These are phyloP conservation scores for Lepeophtheirus nordmannii DNA, from an alignment of 2,888 invertebrate genomes.

Conservation along the genomic window DNA sequence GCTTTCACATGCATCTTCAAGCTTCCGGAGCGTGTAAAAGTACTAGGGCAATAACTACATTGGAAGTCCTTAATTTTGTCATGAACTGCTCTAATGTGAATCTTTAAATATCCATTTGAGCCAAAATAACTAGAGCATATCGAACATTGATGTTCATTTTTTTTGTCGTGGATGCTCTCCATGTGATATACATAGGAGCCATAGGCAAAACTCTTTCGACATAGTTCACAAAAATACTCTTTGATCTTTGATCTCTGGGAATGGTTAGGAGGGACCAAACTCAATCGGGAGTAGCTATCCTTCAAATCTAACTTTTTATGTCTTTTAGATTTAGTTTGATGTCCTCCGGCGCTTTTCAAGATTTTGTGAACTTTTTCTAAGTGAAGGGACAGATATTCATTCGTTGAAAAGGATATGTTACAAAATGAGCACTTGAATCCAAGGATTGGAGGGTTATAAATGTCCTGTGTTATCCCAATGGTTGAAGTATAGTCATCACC, in stretches of 20 bases:
- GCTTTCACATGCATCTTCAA: background rate
- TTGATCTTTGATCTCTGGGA: too few relatives aligned
- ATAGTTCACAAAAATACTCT: background rate
- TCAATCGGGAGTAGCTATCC: too few relatives aligned
- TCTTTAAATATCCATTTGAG: background rate
- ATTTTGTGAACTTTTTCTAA: too few relatives aligned
- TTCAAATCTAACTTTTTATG: too few relatives aligned
- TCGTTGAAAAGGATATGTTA: background rate
- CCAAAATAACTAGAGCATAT: background rate
- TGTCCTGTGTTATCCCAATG: background rate
- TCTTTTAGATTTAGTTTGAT: too few relatives aligned
- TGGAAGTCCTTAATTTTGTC: background rate
- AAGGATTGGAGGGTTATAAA: background rate
- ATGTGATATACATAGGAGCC: background rate
- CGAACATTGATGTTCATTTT: background rate
- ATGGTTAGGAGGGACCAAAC: too few relatives aligned
- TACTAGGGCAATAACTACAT: background rate
- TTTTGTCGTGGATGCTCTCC: background rate
- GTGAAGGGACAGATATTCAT: background rate
- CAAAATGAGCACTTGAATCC: too few relatives aligned
- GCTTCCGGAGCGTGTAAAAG: background rate
- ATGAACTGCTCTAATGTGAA: background rate
- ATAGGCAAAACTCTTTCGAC: background rate
- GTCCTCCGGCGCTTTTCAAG: background rate
- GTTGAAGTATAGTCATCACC: background rate